A percentile compares a stretch with the other conserved stretches of the same genome.
Conservation (phyloP, 2,113 vertebrate species). For the Mirounga angustirostris region DNA sequence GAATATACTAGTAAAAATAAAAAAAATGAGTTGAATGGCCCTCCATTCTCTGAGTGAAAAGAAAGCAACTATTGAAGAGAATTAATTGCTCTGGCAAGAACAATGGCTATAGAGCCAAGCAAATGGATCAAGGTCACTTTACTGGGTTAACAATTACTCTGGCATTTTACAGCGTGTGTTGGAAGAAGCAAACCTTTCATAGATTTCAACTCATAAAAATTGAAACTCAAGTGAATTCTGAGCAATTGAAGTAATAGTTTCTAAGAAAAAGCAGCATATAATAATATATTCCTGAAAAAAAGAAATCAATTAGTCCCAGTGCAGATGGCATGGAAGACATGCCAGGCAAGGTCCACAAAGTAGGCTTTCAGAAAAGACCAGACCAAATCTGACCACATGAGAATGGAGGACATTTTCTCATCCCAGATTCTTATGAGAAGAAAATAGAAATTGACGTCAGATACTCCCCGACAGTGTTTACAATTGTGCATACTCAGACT, state of each 20-base stretch:
- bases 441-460: neutral
- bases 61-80: neutral
- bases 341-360: fast-evolving
- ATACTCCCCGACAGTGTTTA: neutral
- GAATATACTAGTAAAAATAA: neutral
- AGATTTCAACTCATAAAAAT: neutral
- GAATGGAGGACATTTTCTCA: neutral
- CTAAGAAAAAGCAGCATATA: neutral
- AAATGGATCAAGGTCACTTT: neutral
- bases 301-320: neutral
- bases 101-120: neutral
- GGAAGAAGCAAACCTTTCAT: neutral
- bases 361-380: neutral
- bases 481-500: fast-evolving
- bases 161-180: neutral
- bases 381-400: neutral
- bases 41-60: neutral
- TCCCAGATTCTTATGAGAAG: neutral
- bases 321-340: neutral
- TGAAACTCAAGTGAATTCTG: neutral
- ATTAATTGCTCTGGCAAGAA: neutral
- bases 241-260: neutral
- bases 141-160: neutral
- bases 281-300: neutral
- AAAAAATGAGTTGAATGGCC: neutral